These are phyloP conservation scores for Bubalus kerabau DNA, from an alignment of 2,113 vertebrate species.

Conservation along the genomic window DNA sequence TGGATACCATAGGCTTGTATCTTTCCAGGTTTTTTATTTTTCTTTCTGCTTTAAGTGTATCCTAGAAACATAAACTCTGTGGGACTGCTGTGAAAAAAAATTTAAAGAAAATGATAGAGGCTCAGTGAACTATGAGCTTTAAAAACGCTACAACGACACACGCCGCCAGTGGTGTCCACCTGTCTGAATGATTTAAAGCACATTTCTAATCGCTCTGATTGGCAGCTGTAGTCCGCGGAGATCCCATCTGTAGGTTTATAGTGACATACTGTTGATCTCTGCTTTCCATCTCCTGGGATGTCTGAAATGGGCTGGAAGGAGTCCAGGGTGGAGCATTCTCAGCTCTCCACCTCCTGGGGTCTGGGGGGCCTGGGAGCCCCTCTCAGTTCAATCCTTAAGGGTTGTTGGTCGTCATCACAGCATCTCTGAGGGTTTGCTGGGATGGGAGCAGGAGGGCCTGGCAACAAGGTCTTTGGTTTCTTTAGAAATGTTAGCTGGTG, in stretches of 20 bases:
- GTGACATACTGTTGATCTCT: no score
- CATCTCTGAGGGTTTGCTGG: neutral
- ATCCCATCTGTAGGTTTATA: neutral
- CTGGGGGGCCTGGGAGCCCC: neutral
- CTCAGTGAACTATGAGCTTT: neutral
- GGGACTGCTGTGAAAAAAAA: neutral
- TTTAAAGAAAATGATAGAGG: neutral
- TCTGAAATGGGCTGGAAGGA: neutral
- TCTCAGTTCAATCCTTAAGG: neutral
- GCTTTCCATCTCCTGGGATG: neutral
- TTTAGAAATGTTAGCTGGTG: neutral
- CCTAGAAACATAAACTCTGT: neutral
- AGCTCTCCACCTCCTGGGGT: neutral
- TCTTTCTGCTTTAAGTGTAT: neutral
- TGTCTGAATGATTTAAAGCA: neutral
- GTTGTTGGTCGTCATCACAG: neutral
- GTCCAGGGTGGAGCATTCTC: neutral
- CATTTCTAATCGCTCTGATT: no score
- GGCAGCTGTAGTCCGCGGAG: neutral
- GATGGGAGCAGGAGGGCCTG: neutral
- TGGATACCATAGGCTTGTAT: neutral
- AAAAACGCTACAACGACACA: neutral
- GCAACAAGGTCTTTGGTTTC: neutral
- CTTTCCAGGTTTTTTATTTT: neutral
- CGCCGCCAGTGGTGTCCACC: neutral